A percentile compares a stretch with the other conserved stretches of the same genome.
phyloP scores from a whole-genome alignment of 2,797 vertebrate genomes.

The Euphonia xanthogaster region DNA sequence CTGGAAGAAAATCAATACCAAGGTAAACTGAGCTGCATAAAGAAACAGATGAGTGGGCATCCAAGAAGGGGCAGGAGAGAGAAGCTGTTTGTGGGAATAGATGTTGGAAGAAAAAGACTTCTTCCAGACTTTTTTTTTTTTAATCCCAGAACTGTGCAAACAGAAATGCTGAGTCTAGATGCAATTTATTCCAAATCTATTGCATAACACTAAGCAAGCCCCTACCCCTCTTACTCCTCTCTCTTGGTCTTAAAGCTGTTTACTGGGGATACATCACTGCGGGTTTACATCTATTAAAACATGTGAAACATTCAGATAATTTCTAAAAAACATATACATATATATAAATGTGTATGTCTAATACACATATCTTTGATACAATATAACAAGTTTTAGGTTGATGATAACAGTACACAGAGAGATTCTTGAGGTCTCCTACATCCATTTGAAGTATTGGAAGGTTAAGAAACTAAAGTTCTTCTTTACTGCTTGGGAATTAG shows the following conservation, averaged over 20 bases:
- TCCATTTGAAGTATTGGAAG: not conserved
- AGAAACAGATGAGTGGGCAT: not conserved
- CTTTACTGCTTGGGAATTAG: not conserved
- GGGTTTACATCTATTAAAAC: not conserved
- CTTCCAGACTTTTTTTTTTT: not conserved
- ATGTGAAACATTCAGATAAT: not conserved
- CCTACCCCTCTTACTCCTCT: not conserved
- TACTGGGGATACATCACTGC: not conserved
- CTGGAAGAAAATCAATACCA: slow-evolving; percentile 35
- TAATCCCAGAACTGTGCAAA: not conserved
- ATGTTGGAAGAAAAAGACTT: not conserved
- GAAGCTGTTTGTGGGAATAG: not conserved
- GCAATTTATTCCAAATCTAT: not conserved
- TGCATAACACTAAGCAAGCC: not conserved
- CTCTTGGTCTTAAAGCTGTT: not conserved
- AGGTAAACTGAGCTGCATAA: slow-evolving; percentile 40
- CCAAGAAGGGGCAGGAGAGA: not conserved
- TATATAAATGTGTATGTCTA: not conserved
- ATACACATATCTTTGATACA: not conserved
- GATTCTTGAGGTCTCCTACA: not conserved
- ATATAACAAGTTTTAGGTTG: not conserved
- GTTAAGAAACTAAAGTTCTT: not conserved
- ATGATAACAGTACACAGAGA: not conserved
- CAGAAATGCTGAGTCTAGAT: not conserved
- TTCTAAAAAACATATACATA: not conserved